Conservation (phyloP, 2,113 vertebrate species). For the Abramis brama region DNA sequence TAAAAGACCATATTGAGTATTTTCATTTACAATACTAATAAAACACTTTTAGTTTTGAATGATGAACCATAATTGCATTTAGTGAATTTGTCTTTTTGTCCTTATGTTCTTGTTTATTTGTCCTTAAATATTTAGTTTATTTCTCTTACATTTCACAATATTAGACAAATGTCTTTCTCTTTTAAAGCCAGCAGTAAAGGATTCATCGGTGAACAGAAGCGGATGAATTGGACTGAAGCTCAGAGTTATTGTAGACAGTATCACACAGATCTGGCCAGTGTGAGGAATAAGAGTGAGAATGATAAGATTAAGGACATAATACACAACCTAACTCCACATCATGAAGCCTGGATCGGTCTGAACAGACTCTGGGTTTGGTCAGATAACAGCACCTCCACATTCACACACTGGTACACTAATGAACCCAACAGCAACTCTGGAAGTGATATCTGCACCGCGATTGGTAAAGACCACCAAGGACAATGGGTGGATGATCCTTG, state of each 20-base stretch:
- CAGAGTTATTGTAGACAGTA: background rate
- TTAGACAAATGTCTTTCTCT: background rate
- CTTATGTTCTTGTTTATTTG: no score
- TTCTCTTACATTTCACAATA: background rate
- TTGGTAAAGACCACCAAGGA: fast-evolving
- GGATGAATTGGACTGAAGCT: background rate
- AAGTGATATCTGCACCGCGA: background rate
- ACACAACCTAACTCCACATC: fast-evolving
- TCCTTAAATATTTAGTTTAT: no score
- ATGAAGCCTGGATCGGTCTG: background rate
- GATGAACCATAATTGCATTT: no score
- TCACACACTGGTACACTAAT: fast-evolving
- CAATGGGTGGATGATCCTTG: fast-evolving
- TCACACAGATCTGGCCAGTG: background rate
- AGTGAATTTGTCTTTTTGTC: background rate
- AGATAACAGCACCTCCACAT: slow-evolving; percentile 5
- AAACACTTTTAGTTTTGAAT: no score
- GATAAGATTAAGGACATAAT: fast-evolving
- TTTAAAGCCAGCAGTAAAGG: background rate
- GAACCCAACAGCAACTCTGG: background rate
- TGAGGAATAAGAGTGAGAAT: background rate
- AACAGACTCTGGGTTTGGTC: slow-evolving; percentile 15
- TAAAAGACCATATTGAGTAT: background rate
- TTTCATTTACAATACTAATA: background rate
- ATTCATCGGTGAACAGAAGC: background rate